Evolutionary conservation across 2,113 vertebrate species (phyloP), one percentile per base, ranked within the genome.

Genomic region (Plecturocebus donacophilus): DNA sequence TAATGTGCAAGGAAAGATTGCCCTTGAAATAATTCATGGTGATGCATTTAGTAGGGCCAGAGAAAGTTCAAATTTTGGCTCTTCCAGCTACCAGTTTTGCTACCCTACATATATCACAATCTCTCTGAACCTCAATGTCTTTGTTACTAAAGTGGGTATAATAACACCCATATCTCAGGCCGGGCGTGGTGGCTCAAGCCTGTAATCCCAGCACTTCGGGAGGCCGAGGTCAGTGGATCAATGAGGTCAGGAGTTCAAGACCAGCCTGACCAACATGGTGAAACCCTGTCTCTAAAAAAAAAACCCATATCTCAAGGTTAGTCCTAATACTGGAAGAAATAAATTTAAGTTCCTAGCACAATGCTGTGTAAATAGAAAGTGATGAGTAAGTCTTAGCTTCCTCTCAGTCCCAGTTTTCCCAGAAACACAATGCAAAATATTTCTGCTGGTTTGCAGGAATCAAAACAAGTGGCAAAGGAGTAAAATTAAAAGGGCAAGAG

Each of bases 61-160:
- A 90, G 47, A 95, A 30, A 95, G 49, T 80, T 85, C 56, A 96
- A 93, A 81, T 82, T 81, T 35, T 76, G 52, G 21, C 10, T 73
- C 45, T 70, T n/a, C 32, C 42, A 83, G 35, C 45, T 66, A 49
- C 66, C 81, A 45, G n/a, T 91, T 96, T 87, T 96, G 38, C 82
- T 95, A 96, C 5, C 17, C 42, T 88, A 70, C 30, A 40, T 38
- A 73, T 86, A 82, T 85, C 66, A 68, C 20, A 75, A 77, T 87
- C 5, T 90, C 45, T 85, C 68, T 92, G 40, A 87, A 95, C 42
- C 13, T 84, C 47, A 81, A 54, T 35, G 71, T 58, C 81, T 91
- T 87, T 88, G 32, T 82, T 58, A 86, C 21, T 77, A 82, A 71
- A 92, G 82, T 77, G 73, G 66, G 27, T 64, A 91, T 56, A 92